A percentile compares a stretch with the other conserved stretches of the same genome.
Conservation (phyloP, 2,113 vertebrate genomes). For the Notiomystis cincta region DNA sequence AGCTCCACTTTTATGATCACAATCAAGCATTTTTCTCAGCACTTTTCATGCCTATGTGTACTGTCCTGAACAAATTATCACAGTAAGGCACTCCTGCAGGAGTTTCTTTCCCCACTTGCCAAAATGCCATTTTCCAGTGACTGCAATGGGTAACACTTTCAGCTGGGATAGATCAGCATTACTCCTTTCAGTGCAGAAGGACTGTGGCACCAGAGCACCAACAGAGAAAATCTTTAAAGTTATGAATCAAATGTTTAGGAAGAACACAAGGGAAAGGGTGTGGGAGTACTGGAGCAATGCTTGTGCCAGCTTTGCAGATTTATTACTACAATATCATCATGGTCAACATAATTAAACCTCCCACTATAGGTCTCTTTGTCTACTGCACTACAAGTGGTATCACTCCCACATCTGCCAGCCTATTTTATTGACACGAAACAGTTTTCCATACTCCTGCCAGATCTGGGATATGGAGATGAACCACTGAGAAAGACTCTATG, state of each 20-base stretch:
- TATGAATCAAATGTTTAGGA: not conserved
- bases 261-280: not conserved
- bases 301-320: constrained; percentile 34
- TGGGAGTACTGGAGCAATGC: constrained; percentile 3
- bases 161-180: not conserved
- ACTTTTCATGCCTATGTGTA: not conserved
- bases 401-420: constrained; percentile 1
- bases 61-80: not conserved
- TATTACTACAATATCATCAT: constrained; percentile 33
- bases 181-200: not conserved
- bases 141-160: not conserved
- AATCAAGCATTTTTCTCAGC: not conserved
- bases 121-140: not conserved
- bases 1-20: not conserved
- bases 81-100: not conserved
- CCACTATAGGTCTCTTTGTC: not conserved
- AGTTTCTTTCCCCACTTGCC: not conserved
- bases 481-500: not conserved
- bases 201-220: not conserved
- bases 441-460: not conserved
- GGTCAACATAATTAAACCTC: constrained; percentile 41
- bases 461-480: not conserved
- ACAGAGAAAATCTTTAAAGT: not conserved
- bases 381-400: not conserved
- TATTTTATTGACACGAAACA: not conserved